Conservation (phyloP, 2,113 vertebrate species). For the Petrocephalus zakoni region DNA sequence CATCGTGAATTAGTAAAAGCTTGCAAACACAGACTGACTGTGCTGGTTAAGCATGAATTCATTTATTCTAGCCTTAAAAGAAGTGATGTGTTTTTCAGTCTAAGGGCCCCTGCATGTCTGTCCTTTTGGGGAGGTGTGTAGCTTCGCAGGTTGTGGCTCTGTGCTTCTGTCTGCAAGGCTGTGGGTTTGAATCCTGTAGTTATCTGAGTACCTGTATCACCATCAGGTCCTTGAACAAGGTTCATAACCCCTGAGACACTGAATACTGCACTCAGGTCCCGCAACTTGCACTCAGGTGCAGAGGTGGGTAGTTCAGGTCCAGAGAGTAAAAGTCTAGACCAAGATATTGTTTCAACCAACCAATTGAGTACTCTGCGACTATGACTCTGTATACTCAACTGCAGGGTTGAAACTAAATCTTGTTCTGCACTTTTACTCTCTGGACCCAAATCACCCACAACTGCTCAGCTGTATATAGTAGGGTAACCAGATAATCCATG, state of each 20-base stretch:
- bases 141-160: background rate
- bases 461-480: background rate
- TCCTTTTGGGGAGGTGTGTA: background rate
- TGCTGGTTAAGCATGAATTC: background rate
- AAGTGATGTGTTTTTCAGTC: background rate
- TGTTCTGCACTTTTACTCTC: too few relatives aligned
- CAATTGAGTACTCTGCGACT: too few relatives aligned
- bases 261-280: too few relatives aligned
- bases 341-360: too few relatives aligned
- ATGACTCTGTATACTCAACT: too few relatives aligned
- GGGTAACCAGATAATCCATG: too few relatives aligned
- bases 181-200: background rate
- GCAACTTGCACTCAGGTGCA: too few relatives aligned
- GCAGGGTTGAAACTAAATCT: too few relatives aligned
- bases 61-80: background rate
- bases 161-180: background rate
- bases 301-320: background rate
- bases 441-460: too few relatives aligned
- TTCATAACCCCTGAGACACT: background rate
- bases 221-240: background rate
- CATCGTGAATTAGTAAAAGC: background rate
- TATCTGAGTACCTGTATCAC: background rate
- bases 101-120: background rate
- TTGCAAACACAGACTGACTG: background rate
- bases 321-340: background rate